Evolutionary conservation across 2,888 invertebrate species (phyloP), one percentile per base, ranked within the genome.

Genomic region (Beris morrisii): DNA sequence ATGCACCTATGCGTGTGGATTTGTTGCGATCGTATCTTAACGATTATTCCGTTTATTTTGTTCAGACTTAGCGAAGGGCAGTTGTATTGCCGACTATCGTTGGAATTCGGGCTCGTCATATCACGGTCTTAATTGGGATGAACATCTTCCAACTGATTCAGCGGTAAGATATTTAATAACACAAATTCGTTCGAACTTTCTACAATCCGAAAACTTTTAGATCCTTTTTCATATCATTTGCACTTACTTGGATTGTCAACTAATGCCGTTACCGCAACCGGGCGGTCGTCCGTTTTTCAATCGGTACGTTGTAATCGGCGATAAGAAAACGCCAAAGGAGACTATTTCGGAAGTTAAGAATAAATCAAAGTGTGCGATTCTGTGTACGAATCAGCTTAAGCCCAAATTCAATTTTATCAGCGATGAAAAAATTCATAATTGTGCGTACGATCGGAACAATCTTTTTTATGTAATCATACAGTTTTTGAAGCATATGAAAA

Each of bases 41-140:
- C 5, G 38, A 38, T 38, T 30, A 32, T 55, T 32, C 6, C 12
- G 6, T 55, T 55, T n/a, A 55, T 59, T 59, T 65, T 58, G 71
- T 75, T 50, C 76, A 84, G 90, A 91, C 74, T 83, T 96, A 69
- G 86, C 91, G 0, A 86, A 85, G 75, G 94, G 93, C 69, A 92
- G 94, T 9, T 93, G 93, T 75, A 90, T 96, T 83, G 90, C 92
- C 74, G 90, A 90, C 73, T 97, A 91, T 81, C 88, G 88, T 70
- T 96, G 96, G 95, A 89, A 90, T 80, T 86, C 88, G 66, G 95
- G 95, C 54, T 89, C 91, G 50, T 82, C 82, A 32, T 85, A 86
- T 74, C 86, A 88, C 74, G 88, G 88, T 13, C 87, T 90, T 74
- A 86, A 86, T 56, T 94, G 95, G 94, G 90, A 89, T 73, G 88